Evolutionary conservation across 1,140 invertebrate species (phyloP).

Genomic region (Chionoecetes opilio): DNA sequence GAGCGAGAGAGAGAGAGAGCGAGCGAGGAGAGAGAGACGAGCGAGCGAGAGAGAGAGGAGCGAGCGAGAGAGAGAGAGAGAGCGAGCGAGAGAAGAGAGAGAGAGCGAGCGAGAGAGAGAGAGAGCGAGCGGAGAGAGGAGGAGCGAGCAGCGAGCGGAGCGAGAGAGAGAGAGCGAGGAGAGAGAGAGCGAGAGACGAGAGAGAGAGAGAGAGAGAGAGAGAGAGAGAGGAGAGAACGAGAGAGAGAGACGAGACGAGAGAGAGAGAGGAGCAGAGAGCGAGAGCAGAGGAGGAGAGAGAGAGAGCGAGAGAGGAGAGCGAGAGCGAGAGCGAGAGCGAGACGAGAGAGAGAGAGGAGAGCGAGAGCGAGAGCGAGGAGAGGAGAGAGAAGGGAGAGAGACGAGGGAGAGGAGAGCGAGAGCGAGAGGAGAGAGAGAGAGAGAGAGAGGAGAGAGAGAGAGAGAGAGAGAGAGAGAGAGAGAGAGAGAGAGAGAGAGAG

Average conservation of each 20-base stretch:
- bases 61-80: constrained; percentile 54
- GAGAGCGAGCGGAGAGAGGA: background rate
- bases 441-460: background rate
- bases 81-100: constrained; percentile 21
- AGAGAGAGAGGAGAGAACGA: constrained; percentile 55
- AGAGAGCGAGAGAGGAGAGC: background rate
- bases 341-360: constrained; percentile 59
- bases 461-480: constrained; percentile 6
- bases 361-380: constrained; percentile 49
- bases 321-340: constrained; percentile 38
- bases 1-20: background rate
- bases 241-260: constrained; percentile 43
- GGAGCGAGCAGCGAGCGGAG: too few species aligned
- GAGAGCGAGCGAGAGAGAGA: constrained; percentile 36
- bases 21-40: background rate
- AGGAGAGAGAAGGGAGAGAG: background rate
- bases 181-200: background rate
- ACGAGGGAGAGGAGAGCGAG: constrained; percentile 32
- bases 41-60: constrained; percentile 53
- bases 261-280: constrained; percentile 36
- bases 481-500: too few species aligned
- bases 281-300: too few species aligned
- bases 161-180: constrained; percentile 15
- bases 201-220: constrained; percentile 4
- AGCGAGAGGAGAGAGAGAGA: background rate